Evolutionary conservation across 2,888 invertebrate species (phyloP).

Genomic region (Penaeus monodon): DNA sequence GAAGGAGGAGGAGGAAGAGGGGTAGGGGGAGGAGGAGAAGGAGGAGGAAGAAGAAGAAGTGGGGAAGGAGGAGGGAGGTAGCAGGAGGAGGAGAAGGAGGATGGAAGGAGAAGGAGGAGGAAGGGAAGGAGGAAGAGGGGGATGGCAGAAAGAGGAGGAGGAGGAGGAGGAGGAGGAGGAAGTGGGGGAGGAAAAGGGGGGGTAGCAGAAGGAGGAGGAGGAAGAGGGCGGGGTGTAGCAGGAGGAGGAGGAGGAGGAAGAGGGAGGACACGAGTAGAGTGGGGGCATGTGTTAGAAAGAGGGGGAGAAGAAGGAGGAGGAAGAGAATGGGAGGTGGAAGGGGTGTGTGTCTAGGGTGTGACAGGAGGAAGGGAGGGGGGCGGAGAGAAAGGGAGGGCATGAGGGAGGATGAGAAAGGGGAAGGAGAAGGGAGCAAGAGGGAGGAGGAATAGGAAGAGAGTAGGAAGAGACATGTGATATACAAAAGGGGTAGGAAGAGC

Average conservation of each 20-base stretch:
- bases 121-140: no score
- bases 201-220: background rate
- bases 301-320: background rate
- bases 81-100: background rate
- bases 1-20: background rate
- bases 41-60: background rate
- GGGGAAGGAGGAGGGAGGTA: background rate
- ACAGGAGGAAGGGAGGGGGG: background rate
- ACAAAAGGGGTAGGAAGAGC: no score
- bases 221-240: background rate
- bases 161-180: no score
- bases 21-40: no score
- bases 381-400: background rate
- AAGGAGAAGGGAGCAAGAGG: background rate
- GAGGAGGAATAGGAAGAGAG: no score
- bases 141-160: background rate
- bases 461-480: no score
- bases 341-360: background rate
- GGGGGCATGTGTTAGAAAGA: no score
- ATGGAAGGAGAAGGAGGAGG: background rate
- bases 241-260: background rate
- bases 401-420: slow-evolving; percentile 16
- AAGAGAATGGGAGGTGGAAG: no score
- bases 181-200: background rate
- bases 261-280: no score